Evolutionary conservation across 2,797 vertebrate genomes (phyloP), one percentile per base, ranked within the genome.

Genomic region (Sylvia borin): DNA sequence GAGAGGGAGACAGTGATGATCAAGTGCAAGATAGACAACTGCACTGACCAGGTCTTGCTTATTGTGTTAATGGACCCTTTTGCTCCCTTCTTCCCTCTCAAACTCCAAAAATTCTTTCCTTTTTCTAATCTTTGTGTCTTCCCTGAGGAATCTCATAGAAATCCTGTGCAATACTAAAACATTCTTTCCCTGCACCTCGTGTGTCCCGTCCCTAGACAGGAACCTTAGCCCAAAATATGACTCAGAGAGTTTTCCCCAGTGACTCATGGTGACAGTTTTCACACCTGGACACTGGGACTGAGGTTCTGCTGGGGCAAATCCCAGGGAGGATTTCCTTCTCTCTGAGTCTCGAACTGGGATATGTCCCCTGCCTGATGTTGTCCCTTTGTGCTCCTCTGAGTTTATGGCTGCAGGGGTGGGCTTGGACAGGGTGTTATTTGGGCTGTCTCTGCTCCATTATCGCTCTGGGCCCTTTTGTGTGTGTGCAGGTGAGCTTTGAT

Each of bases 171-270:
- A 32, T 57, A 26, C 22, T 81, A 34, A 71, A 75, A 48, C 0
- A 0, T 40, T 62, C 12, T 72, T 82, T 16, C 40, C 8, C 16
- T 43, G 4, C 6, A 85, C 16, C 3, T 26, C 0, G 0, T 13
- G 0, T 21, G 5, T 47, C 15, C 34, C 27, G n/a, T 3, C 9
- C 11, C 9, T 25, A 51, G 38, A 51, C 16, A 53, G 51, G 54
- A 72, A 8, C 5, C 19, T 58, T 21, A 26, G 42, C 16, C 21
- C 38, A 31, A 21, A 72, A 50, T 24, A 11, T 57, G 45, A 32
- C 42, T n/a, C 26, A 34, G 2, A 48, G 42, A 42, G n/a, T 13
- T 77, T 10, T 2, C 47, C 31, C 7, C 22, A 22, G 3, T 36
- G 40, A 31, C 36, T n/a, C 25, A 3, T 8, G 7, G 53, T 51